Evolutionary conservation across 2,797 vertebrate species (phyloP).

Genomic region (Ibycter americanus): DNA sequence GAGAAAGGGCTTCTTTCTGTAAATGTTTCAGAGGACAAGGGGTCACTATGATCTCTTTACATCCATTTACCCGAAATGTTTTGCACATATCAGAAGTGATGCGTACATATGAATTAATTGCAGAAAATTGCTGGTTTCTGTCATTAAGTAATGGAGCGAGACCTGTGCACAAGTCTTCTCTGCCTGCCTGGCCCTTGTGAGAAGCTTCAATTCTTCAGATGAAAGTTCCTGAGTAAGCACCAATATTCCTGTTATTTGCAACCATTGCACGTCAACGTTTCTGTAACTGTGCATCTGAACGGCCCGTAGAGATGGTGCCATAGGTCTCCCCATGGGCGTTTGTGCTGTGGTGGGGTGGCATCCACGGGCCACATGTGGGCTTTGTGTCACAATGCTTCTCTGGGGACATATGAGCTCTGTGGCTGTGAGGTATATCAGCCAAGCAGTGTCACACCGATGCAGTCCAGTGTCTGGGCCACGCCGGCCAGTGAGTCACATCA

Average conservation of each 20-base stretch:
- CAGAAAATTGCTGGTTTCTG: background rate
- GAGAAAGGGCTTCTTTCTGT: background rate
- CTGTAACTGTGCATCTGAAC: background rate
- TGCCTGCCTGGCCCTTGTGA: background rate
- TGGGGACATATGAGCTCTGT: background rate
- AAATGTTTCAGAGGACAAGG: background rate
- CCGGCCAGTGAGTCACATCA: background rate
- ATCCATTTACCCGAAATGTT: background rate
- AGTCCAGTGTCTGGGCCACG: background rate
- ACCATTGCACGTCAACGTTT: background rate
- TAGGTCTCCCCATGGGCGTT: background rate
- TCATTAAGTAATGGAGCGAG: background rate
- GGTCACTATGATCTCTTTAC: background rate
- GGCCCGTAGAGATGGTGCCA: fast-evolving
- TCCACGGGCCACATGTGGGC: fast-evolving
- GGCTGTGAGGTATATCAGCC: background rate
- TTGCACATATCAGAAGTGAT: background rate
- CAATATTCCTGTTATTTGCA: background rate
- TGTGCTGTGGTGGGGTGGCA: background rate
- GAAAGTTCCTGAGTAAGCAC: background rate
- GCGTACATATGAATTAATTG: background rate
- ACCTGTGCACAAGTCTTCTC: background rate
- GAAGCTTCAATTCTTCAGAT: background rate
- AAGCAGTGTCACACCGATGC: background rate
- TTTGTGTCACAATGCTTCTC: background rate